These are phyloP conservation scores for Thereva unica DNA, from an alignment of 2,888 invertebrate genomes.

Conservation along the genomic window DNA sequence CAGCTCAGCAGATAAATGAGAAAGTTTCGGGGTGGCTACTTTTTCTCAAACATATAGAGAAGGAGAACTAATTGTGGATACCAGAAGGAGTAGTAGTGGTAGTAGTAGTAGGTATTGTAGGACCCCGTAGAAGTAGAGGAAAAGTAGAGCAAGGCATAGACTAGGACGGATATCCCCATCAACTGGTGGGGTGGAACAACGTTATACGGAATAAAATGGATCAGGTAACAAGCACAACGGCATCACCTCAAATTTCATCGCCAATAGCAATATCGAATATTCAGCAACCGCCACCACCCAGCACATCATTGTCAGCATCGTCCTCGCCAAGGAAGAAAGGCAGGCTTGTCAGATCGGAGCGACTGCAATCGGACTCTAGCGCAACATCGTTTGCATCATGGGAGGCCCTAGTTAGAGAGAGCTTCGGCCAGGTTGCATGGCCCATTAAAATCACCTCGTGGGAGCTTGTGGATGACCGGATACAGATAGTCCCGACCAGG, in stretches of 20 bases:
- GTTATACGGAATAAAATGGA: slow-evolving; percentile 6
- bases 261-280: slow-evolving; percentile 7
- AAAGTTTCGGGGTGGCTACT: no score
- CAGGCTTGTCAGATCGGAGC: slow-evolving; percentile 62
- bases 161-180: no score
- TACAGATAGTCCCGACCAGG: slow-evolving; percentile 52
- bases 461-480: slow-evolving; percentile 51
- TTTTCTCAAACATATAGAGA: no score
- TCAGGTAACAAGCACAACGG: slow-evolving; percentile 12
- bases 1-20: no score
- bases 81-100: no score
- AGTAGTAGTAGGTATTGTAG: no score
- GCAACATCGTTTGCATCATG: slow-evolving; percentile 58
- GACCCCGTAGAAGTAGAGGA: no score
- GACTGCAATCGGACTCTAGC: slow-evolving; percentile 60
- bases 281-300: slow-evolving; percentile 11
- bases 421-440: slow-evolving; percentile 66
- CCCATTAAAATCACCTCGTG: slow-evolving; percentile 60
- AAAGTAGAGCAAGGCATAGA: no score
- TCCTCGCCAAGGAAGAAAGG: slow-evolving; percentile 52
- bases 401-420: slow-evolving; percentile 65
- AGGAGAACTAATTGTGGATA: no score
- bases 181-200: not conserved
- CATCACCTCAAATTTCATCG: not conserved
- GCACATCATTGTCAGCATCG: slow-evolving; percentile 36